phyloP scores from a whole-genome alignment of 2,888 invertebrate genomes.

The Notodonta ziczac region DNA sequence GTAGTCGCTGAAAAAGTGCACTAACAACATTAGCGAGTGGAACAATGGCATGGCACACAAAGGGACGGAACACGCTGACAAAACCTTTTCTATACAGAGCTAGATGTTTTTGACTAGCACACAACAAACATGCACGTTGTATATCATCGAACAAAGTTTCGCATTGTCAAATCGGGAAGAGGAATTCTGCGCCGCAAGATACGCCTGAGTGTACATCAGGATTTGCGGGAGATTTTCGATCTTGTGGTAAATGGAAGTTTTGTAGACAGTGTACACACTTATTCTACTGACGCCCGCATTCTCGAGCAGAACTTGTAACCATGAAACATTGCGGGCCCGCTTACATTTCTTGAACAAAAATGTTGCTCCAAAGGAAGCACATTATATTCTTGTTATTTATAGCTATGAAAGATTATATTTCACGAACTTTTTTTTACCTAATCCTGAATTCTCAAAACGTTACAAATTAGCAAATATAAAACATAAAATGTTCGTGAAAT shows the following conservation, averaged over 20 bases:
- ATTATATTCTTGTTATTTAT: not conserved
- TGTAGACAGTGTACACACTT: constrained; percentile 24
- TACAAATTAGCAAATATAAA: too few relatives aligned
- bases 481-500: not conserved
- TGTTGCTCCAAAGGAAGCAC: not conserved
- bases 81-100: constrained; percentile 51
- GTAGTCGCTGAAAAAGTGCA: constrained; percentile 83
- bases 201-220: constrained; percentile 13
- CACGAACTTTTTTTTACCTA: not conserved
- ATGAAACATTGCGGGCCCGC: constrained; percentile 24
- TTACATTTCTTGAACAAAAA: constrained; percentile 18
- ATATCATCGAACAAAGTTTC: constrained; percentile 32
- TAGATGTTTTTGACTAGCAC: constrained; percentile 21
- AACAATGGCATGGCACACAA: constrained; percentile 78
- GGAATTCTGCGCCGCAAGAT: constrained; percentile 23
- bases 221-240: constrained; percentile 20
- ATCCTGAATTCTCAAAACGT: too few relatives aligned
- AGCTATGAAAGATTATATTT: too few relatives aligned
- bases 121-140: constrained; percentile 24
- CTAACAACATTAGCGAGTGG: constrained; percentile 82
- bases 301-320: constrained; percentile 30
- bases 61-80: constrained; percentile 66
- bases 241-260: constrained; percentile 29
- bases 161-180: constrained; percentile 22
- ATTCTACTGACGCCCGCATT: constrained; percentile 32